phyloP scores from a whole-genome alignment of 2,113 vertebrate species.

The Apaloderma vittatum region DNA sequence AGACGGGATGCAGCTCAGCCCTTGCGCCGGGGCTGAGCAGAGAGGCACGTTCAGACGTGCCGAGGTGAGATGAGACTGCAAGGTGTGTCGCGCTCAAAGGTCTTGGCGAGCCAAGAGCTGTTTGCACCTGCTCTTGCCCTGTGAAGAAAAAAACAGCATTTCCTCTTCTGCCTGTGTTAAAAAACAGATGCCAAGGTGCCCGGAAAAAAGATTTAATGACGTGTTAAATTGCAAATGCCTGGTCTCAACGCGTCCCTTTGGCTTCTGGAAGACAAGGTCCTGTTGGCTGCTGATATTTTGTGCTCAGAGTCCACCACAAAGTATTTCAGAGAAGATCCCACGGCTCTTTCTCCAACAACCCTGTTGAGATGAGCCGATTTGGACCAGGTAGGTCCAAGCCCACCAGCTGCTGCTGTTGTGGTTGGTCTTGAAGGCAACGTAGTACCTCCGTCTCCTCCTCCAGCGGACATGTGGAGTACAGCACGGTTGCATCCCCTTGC shows the following conservation, averaged over 20 bases:
- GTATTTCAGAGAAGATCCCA: background rate
- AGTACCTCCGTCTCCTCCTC: background rate
- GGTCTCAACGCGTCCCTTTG: background rate
- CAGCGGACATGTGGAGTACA: fast-evolving
- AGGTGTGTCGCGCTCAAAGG: background rate
- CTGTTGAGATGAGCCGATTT: background rate
- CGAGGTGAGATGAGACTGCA: fast-evolving
- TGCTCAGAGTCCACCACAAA: background rate
- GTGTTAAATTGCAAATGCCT: background rate
- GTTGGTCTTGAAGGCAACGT: fast-evolving
- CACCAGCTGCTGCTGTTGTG: background rate
- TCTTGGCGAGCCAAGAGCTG: background rate
- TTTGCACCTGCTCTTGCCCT: background rate
- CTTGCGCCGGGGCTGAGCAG: background rate
- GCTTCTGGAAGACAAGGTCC: background rate
- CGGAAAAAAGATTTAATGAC: background rate
- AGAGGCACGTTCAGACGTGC: background rate
- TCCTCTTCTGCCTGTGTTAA: background rate
- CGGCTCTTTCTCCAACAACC: background rate
- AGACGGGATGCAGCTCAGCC: background rate
- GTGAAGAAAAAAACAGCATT: background rate
- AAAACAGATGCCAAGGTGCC: background rate
- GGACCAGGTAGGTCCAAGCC: background rate
- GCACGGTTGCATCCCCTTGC: fast-evolving
- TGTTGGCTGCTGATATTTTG: background rate